Evolutionary conservation across 1,140 invertebrate genomes (phyloP), one percentile per base, ranked within the genome.

Genomic region (Mamestra configurata): DNA sequence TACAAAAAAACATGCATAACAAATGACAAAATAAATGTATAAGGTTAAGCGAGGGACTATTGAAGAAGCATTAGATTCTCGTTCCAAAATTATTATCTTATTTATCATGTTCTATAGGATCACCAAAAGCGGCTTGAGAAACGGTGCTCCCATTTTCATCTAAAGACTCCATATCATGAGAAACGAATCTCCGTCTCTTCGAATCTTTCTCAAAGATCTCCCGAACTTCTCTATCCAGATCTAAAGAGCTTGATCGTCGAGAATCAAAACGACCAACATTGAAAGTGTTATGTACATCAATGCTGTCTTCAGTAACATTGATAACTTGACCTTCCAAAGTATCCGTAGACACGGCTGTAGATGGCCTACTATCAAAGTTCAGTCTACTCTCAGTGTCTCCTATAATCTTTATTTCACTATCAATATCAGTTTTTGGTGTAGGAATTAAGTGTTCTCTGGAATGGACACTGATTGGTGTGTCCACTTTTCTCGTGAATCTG

Each of bases 191-290:
- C 82, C 31, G 46, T 81, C 83, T 75, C 77, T 79, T 79, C 70
- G 82, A 24, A 71, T 92, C 87, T 66, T 73, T 90, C 80, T 89
- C 87, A 80, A 95, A 95, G 80, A 95, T 90, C 31, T 92, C 92
- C 55, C 88, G 81, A 0, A 95, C 89, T 89, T 95, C 94, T 68
- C 64, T 89, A 71, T 95, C 94, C 64, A 94, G 82, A 79, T 95
- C 92, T 8, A 92, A 72, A 13, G 89, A 94, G 83, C 91, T 95
- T 0, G 93, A 93, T 55, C 90, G 88, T 77, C 88, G 84, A 0
- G 91, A 94, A 79, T 89, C 84, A 72, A 79, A 87, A 20, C 72
- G 75, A 40, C 86, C 61, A 11, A 77, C 31, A 20, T 90, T 82
- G 53, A 85, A 87, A 78, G 87, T 83, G 40, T 89, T 82, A 81